Conservation (phyloP, 2,113 vertebrate genomes). For the Pseudonaja textilis region DNA sequence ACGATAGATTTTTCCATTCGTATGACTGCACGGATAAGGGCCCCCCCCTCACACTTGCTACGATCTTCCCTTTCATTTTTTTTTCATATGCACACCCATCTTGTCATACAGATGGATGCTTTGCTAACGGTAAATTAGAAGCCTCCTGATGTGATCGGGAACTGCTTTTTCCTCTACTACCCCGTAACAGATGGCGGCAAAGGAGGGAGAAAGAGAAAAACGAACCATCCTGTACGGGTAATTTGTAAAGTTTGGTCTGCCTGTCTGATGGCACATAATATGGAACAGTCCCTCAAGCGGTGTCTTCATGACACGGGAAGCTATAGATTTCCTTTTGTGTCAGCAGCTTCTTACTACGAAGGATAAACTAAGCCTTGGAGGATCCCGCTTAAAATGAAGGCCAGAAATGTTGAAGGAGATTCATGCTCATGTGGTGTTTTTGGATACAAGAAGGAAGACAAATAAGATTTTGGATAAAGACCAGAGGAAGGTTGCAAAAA, state of each 20-base stretch:
- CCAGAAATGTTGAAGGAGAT: neutral
- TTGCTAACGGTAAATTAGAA: neutral
- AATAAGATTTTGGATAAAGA: neutral
- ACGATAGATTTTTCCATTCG: too few species aligned
- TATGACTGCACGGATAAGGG: too few species aligned
- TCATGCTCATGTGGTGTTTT: neutral
- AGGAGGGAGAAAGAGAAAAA: neutral
- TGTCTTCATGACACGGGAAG: neutral
- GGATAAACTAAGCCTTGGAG: constrained; percentile 12
- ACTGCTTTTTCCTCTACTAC: neutral
- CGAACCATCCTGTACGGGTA: neutral
- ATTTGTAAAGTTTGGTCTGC: constrained; percentile 3
- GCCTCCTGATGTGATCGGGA: neutral
- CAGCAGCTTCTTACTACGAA: constrained; percentile 4
- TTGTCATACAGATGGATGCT: neutral
- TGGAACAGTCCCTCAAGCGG: neutral
- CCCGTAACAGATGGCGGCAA: neutral
- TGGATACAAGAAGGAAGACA: neutral
- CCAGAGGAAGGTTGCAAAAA: neutral
- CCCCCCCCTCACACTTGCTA: neutral
- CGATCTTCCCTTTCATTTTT: neutral
- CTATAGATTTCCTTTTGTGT: constrained; percentile 15
- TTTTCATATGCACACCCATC: neutral
- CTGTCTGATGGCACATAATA: constrained; percentile 20
- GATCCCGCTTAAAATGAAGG: neutral